Evolutionary conservation across 2,797 vertebrate species (phyloP), one percentile per base, ranked within the genome.

Genomic region (Cossypha dichroa): DNA sequence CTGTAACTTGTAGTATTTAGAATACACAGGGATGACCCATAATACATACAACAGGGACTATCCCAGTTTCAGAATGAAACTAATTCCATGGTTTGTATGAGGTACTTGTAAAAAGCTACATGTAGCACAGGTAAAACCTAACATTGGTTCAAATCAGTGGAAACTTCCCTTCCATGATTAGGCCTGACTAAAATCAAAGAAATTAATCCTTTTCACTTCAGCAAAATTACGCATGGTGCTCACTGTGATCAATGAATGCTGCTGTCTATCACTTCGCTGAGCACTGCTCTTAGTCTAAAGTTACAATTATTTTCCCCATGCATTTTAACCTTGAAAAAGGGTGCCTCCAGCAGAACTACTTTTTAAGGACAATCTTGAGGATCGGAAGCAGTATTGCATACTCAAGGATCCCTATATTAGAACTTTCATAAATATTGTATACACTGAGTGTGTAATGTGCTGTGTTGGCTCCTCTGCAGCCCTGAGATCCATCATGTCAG

Each of bases 341-440:
- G 7, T 58, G 26, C 36, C 62, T 82, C 28, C 31, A 75, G 85
- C 45, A 88, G 68, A 83, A 54, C 20, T 64, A 22, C 60, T 63
- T 78, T 63, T 73, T 58, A 91, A 91, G 81, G 85, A 29, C 54
- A 66, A 21, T 59, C 26, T 76, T 36, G 48, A 58, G 52, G 66
- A 45, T 75, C 14, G 92, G 45, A 8, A 66, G n/a, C 67, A 75
- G 46, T 60, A 83, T 14, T 73, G 67, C 51, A 74, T 43, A 72
- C 56, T 89, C 66, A 82, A 55, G 41, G 34, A 68, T 83, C 10
- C 45, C 88, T 64, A 43, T 72, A 79, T 72, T 20, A 64, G 45
- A 69, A 84, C 49, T 62, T 92, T 66, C 58, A 86, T 92, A 86
- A 95, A 85, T 90, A 90, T 31, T 96, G 40, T 17, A 93, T 89